Evolutionary conservation across 1,140 invertebrate species (phyloP).

Genomic region (Ceratosolen solmsi): DNA sequence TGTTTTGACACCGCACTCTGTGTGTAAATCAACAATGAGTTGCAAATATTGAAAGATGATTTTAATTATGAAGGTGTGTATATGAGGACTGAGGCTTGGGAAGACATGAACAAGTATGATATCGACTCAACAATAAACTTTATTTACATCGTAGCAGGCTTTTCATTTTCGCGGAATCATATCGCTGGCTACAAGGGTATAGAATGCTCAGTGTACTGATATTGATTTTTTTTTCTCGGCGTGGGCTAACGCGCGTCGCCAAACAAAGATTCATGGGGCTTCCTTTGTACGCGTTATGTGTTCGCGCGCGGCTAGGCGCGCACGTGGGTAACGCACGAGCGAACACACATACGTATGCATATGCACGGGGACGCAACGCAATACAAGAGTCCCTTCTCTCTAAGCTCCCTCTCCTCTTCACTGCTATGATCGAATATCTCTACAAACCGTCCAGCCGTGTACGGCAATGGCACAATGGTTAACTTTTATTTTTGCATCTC

Average conservation of each 20-base stretch:
- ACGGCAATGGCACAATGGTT: background rate
- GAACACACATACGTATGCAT: background rate
- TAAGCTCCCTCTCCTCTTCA: background rate
- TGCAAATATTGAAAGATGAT: no score
- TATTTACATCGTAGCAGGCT: background rate
- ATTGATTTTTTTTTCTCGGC: slow-evolving; percentile 26
- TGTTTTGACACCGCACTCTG: background rate
- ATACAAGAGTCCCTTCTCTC: background rate
- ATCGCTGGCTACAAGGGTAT: background rate
- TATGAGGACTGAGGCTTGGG: background rate
- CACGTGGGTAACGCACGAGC: background rate
- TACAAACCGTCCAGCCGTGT: background rate
- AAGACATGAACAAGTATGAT: no score
- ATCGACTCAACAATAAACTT: no score
- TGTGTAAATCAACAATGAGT: background rate
- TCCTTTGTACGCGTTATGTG: slow-evolving; percentile 21
- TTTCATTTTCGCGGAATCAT: background rate
- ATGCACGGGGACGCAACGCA: background rate
- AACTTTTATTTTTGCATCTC: slow-evolving; percentile 30
- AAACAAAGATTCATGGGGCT: slow-evolving; percentile 26
- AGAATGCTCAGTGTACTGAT: background rate
- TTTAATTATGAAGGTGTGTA: background rate
- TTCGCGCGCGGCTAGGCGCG: background rate
- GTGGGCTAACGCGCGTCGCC: background rate
- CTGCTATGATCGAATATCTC: background rate